These are phyloP conservation scores for Oscheius myriophilus DNA, from an alignment of 2,888 invertebrate genomes.

Conservation along the genomic window DNA sequence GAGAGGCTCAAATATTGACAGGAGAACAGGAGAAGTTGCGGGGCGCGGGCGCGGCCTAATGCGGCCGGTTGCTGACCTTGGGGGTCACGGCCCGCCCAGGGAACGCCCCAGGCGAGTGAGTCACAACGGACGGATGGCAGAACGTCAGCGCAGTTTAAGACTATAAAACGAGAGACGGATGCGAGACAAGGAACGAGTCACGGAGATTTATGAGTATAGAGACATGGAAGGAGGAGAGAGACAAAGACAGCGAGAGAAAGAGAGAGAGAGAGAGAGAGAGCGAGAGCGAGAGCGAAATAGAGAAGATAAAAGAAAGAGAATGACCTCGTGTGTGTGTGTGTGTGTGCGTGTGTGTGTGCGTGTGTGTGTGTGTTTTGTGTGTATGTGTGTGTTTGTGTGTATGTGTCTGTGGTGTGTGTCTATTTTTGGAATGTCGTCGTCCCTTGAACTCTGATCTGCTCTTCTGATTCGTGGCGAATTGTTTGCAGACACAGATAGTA, in stretches of 20 bases:
- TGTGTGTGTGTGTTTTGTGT: too few species aligned
- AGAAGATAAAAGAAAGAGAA: not conserved
- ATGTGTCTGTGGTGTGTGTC: too few species aligned
- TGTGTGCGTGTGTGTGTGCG: too few species aligned
- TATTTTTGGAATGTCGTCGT: too few species aligned
- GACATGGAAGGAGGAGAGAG: not conserved
- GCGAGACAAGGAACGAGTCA: not conserved
- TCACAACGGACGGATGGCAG: slow-evolving; percentile 3
- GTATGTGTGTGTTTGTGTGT: too few species aligned
- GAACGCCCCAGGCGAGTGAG: slow-evolving; percentile 6
- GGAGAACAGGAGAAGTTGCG: not conserved
- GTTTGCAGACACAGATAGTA: too few species aligned
- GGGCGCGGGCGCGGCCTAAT: not conserved
- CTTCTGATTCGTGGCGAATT: too few species aligned
- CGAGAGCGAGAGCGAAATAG: not conserved
- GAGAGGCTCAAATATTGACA: slow-evolving; percentile 17
- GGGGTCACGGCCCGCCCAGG: slow-evolving; percentile 10
- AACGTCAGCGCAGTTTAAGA: not conserved
- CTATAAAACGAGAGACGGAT: not conserved
- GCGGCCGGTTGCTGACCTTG: not conserved
- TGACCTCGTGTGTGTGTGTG: slow-evolving; percentile 1
- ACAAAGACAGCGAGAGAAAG: not conserved
- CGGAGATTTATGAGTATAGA: not conserved
- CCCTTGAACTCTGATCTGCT: too few species aligned
- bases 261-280: not conserved